These are phyloP conservation scores for Fragum fragum DNA, from an alignment of 2,888 invertebrate species.

Conservation along the genomic window DNA sequence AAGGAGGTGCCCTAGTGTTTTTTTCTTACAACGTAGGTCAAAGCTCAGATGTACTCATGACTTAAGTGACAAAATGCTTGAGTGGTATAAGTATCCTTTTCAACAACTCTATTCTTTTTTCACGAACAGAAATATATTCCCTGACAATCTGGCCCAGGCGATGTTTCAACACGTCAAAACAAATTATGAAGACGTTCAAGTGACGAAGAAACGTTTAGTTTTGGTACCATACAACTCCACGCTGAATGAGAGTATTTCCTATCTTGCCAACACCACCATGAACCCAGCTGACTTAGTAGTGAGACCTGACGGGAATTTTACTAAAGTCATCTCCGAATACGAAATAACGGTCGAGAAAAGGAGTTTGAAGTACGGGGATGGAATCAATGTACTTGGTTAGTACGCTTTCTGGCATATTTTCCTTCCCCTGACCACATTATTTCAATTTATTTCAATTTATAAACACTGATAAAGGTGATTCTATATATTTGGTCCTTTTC, in stretches of 20 bases:
- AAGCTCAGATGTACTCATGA: too few relatives aligned
- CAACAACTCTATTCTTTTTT: too few relatives aligned
- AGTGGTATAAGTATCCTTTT: too few relatives aligned
- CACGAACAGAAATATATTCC: constrained; percentile 89
- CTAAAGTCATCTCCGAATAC: constrained; percentile 67
- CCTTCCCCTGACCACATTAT: too few relatives aligned
- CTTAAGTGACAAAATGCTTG: too few relatives aligned
- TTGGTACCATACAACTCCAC: constrained; percentile 61
- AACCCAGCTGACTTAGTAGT: not conserved
- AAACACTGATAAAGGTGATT: too few relatives aligned
- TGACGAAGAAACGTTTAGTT: constrained; percentile 54
- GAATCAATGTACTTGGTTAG: constrained; percentile 90
- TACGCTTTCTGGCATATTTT: not conserved
- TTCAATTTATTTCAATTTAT: too few relatives aligned
- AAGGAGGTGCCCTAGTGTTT: too few relatives aligned
- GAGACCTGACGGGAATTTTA: constrained; percentile 46
- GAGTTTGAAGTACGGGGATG: constrained; percentile 86
- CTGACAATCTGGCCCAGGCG: constrained; percentile 90
- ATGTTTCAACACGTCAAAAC: constrained; percentile 89
- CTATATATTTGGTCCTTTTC: too few relatives aligned
- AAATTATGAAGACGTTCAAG: constrained; percentile 84
- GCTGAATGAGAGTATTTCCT: constrained; percentile 51
- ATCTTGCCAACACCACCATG: constrained; percentile 6
- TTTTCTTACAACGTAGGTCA: too few relatives aligned
- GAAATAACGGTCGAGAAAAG: constrained; percentile 62